phyloP scores from a whole-genome alignment of 1,140 invertebrate genomes.

The Drosophila busckii region DNA sequence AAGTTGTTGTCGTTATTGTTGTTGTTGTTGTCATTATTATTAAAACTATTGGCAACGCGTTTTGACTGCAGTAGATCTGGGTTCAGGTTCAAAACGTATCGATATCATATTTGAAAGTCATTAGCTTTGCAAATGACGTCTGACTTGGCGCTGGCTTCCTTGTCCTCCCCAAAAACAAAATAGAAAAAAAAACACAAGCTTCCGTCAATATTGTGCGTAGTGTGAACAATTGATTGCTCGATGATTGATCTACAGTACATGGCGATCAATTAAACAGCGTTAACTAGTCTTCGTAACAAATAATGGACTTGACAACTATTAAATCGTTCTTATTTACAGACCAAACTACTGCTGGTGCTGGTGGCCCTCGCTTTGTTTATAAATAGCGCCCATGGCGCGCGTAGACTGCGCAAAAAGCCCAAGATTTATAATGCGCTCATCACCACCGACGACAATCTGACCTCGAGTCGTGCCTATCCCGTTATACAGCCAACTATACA shows the following conservation, averaged over 20 bases:
- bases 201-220: constrained; percentile 63
- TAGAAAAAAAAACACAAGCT: too few species aligned
- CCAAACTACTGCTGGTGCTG: constrained; percentile 38
- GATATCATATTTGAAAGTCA: constrained; percentile 59
- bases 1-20: constrained; percentile 11
- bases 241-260: constrained; percentile 58
- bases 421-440: constrained; percentile 88
- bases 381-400: constrained; percentile 30
- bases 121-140: constrained; percentile 19
- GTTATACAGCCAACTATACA: constrained; percentile 85
- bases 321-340: constrained; percentile 33
- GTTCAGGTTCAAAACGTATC: constrained; percentile 22
- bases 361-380: constrained; percentile 26
- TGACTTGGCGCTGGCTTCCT: constrained; percentile 39
- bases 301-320: constrained; percentile 25
- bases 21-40: constrained; percentile 1
- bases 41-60: constrained; percentile 26
- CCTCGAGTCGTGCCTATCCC: constrained; percentile 85
- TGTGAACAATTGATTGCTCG: constrained; percentile 69
- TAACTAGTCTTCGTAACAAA: constrained; percentile 49
- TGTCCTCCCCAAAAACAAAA: constrained; percentile 40
- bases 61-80: constrained; percentile 42
- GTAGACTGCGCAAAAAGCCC: constrained; percentile 81
- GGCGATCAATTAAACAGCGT: constrained; percentile 64
- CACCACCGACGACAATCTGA: constrained; percentile 86